Conservation (phyloP, 2,797 vertebrate genomes). For the Geotrypetes seraphini region DNA sequence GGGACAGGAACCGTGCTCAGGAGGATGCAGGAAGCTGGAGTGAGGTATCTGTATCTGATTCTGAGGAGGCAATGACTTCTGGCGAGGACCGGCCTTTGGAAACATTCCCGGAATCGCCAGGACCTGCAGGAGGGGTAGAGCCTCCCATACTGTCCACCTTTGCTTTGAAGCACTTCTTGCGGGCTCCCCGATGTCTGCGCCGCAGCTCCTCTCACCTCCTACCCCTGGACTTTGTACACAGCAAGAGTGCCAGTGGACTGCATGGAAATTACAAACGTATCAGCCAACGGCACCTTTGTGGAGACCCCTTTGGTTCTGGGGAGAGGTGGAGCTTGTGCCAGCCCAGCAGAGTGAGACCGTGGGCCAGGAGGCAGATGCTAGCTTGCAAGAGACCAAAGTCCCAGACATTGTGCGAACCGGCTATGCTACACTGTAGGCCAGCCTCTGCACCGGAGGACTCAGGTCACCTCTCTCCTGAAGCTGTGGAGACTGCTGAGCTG, state of each 20-base stretch:
- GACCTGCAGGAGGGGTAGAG: no score
- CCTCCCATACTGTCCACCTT: not conserved
- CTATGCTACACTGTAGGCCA: slow-evolving; percentile 1
- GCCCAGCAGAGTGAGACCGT: slow-evolving; percentile 31
- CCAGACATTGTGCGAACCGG: not conserved
- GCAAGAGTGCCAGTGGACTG: slow-evolving; percentile 37
- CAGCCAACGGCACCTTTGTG: slow-evolving; percentile 39
- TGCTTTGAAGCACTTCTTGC: slow-evolving; percentile 33
- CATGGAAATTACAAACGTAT: slow-evolving; percentile 52
- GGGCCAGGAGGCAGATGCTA: slow-evolving; percentile 11
- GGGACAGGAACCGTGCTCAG: no score
- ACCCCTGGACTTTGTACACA: slow-evolving; percentile 32
- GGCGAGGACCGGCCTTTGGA: no score
- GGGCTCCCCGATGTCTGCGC: slow-evolving; percentile 57
- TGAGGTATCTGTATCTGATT: no score
- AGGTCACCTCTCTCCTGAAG: slow-evolving; percentile 39
- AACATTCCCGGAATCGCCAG: no score
- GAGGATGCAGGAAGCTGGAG: slow-evolving; percentile 6
- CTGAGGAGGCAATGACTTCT: no score
- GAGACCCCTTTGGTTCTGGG: not conserved
- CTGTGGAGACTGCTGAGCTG: slow-evolving; percentile 70
- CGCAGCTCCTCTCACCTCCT: slow-evolving; percentile 57
- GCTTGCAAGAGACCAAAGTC: slow-evolving; percentile 28
- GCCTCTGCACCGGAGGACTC: slow-evolving; percentile 13
- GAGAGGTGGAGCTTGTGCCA: slow-evolving; percentile 22